These are phyloP conservation scores for Tachyglossus aculeatus DNA, from an alignment of 2,797 vertebrate species.

Conservation along the genomic window DNA sequence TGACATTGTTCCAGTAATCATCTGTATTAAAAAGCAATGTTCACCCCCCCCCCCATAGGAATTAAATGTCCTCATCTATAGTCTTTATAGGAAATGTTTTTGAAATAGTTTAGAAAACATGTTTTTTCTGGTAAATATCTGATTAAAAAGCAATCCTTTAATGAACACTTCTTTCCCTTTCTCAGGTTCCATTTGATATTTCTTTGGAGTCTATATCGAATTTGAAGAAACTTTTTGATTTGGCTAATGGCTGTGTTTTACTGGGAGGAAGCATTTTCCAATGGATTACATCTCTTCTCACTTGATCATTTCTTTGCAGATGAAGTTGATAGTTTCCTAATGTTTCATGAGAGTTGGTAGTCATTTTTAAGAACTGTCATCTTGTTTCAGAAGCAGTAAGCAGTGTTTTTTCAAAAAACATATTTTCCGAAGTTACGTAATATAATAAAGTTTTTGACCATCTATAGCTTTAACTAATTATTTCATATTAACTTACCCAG, in stretches of 20 bases:
- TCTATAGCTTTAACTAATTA: background rate
- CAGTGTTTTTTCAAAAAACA: too few species aligned
- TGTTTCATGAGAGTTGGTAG: slow-evolving; percentile 17
- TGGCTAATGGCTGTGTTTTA: slow-evolving; percentile 72
- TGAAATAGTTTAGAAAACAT: background rate
- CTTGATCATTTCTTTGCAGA: slow-evolving; percentile 36
- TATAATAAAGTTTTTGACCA: too few species aligned
- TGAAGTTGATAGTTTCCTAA: slow-evolving; percentile 14
- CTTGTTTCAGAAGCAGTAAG: slow-evolving; percentile 15
- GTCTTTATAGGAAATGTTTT: background rate
- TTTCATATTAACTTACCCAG: slow-evolving; percentile 5
- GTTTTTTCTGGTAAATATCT: background rate
- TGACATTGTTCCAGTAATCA: too few species aligned
- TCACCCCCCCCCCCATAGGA: background rate
- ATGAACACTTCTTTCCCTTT: background rate
- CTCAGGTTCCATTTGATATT: slow-evolving; percentile 80
- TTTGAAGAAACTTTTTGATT: slow-evolving; percentile 83
- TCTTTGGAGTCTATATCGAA: slow-evolving; percentile 70
- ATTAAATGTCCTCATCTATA: background rate
- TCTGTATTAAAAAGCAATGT: too few species aligned
- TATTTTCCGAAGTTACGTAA: too few species aligned
- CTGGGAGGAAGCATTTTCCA: slow-evolving; percentile 70
- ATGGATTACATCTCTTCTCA: slow-evolving; percentile 80
- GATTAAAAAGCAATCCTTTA: slow-evolving; percentile 12
- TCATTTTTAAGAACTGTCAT: slow-evolving; percentile 19